Evolutionary conservation across 2,888 invertebrate genomes (phyloP), one percentile per base, ranked within the genome.

Genomic region (Hymenopus coronatus): DNA sequence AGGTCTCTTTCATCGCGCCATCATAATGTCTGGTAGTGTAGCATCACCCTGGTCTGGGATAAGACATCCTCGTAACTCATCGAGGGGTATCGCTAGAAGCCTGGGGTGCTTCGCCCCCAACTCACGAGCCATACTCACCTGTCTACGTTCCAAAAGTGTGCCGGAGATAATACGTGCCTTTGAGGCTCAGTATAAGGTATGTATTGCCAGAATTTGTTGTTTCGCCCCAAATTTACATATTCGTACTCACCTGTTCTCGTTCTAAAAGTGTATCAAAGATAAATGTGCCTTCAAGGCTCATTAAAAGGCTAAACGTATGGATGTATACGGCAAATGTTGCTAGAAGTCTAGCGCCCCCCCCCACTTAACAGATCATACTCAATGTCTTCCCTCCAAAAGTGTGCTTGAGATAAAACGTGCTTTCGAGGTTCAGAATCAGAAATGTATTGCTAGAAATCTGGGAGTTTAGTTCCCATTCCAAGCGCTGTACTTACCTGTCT

Each of bases 1-100:
- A 95, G 95, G 95, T 88, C 93, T 96, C 89, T 96, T 96, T 92
- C 95, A 96, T 91, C 94, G 95, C 92, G 95, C 95, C 20, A 95
- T 97, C 90, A 92, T 97, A 30, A 96, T 97, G 95, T 97, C 97
- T 84, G 94, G 95, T 4, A 94, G 94, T 88, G 93, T 93, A 12
- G 91, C 93, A 54, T 93, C 94, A 1, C 93, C 94, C 3, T 94
- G 94, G 94, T 92, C 93, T 93, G 90, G 94, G 93, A 94, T 93
- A 92, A 91, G 92, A 92, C 83, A 94, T 91, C 92, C 94, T 20
- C 94, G 94, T 90, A 92, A 92, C 86, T 92, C 94, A 86, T 95
- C 96, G 9, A 94, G 94, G 87, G 94, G 95, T 91, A 92, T 96
- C 89, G 95, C 96, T 27, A 93, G 94, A 88, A 92, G 93, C 90